Conservation (phyloP, 2,888 invertebrate genomes). For the Xestia sexstrigata region DNA sequence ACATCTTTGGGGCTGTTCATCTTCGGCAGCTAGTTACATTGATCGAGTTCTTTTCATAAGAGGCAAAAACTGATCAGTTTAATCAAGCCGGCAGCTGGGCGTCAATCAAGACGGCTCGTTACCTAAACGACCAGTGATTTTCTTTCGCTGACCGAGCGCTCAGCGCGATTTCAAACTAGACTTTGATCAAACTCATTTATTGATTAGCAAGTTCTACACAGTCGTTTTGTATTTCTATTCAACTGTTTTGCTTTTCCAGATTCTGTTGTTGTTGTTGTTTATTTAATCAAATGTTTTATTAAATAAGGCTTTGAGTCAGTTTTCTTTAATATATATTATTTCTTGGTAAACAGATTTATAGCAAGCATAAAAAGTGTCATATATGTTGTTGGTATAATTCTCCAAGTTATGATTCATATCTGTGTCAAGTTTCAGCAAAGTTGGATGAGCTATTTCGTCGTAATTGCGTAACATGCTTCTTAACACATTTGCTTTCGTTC, state of each 20-base stretch:
- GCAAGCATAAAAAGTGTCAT: conserved; percentile 52
- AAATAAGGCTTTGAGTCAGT: conserved; percentile 19
- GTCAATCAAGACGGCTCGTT: conserved; percentile 88
- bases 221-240: conserved; percentile 26
- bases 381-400: conserved; percentile 56
- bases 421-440: conserved; percentile 59
- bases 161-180: conserved; percentile 79
- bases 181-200: conserved; percentile 63
- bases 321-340: conserved; percentile 31
- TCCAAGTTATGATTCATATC: conserved; percentile 60
- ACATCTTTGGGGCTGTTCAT: conserved; percentile 68
- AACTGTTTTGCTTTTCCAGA: conserved; percentile 11
- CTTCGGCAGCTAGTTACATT: conserved; percentile 77
- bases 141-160: conserved; percentile 84
- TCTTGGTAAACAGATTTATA: conserved; percentile 50
- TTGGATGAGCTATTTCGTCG: conserved; percentile 62
- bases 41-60: conserved; percentile 85
- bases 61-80: conserved; percentile 88
- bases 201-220: conserved; percentile 48
- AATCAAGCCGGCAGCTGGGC: conserved; percentile 83
- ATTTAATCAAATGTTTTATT: conserved; percentile 18
- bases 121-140: conserved; percentile 87
- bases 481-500: conserved; percentile 44
- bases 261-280: conserved; percentile 13
- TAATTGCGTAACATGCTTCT: conserved; percentile 51